Base-by-base conservation (phyloP, 1,140 invertebrate species). In the Lerema accius region DNA sequence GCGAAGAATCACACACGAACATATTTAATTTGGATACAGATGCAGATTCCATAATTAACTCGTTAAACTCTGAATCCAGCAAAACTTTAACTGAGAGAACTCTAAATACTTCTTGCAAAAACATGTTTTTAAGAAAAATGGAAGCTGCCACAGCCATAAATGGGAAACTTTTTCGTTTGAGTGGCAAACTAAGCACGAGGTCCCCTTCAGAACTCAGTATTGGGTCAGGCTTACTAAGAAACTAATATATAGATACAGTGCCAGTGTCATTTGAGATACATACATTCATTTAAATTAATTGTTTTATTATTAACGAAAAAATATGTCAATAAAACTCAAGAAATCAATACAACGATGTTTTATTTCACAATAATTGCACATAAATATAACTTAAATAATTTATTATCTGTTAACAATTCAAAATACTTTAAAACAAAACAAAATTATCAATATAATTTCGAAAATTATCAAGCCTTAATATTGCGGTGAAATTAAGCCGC, bases 91-190 rank as follows among this genome's bases (percentile, higher is more conserved):
- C 85, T 3, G 84, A 87, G 45, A 83, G 78, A 64, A 86, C 76
- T 32, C 65, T 86, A 28, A 86, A 87, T 60, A 60, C 73, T n/a
- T 76, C 78, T 3, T 80, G 78, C 43, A 86, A 87, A 60, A 88
- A 87, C 46, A 73, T 84, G 39, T 87, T 86, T 62, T 59, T 90
- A 53, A 74, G 78, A 37, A 88, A 88, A 65, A 90, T 90, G 87
- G 85, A 88, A 62, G 87, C 85, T 3, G 82, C 83, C 0, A 84
- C 85, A 1, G 73, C 84, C 3, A 74, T 90, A 15, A 90, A 84
- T 58, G 81, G 79, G 1, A 86, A 86, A 56, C 53, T 89, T 26
- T 85, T 78, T 60, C 63, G 86, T 28, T 69, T 89, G 9, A 87
- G 84, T 49, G 80, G 79, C 0, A 82, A 89, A 42, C 61, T 89